These are phyloP conservation scores for Amblyopsis hoosieri DNA, from an alignment of 2,797 vertebrate species.

Conservation along the genomic window DNA sequence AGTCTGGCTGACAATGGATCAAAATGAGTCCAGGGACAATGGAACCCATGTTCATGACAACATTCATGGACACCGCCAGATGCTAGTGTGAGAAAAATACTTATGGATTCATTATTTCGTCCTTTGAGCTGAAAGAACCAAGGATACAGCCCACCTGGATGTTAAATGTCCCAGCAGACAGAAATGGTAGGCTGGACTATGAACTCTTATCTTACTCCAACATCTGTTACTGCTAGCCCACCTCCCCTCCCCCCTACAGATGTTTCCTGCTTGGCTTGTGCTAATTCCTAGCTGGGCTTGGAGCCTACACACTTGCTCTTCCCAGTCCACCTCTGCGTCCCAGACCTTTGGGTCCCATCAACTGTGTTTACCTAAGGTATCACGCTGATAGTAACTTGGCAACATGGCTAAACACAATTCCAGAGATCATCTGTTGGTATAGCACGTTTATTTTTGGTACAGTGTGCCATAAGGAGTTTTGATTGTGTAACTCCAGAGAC, in stretches of 20 bases:
- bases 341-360: constrained; percentile 67
- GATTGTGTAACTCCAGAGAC: constrained; percentile 69
- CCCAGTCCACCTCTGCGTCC: constrained; percentile 49
- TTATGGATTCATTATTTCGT: constrained; percentile 74
- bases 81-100: constrained; percentile 68
- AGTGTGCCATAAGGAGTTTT: neutral
- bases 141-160: constrained; percentile 78
- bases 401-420: constrained; percentile 73
- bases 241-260: constrained; percentile 71
- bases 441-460: constrained; percentile 61
- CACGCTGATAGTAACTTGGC: constrained; percentile 70
- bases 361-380: constrained; percentile 72
- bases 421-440: constrained; percentile 70
- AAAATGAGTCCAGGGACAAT: constrained; percentile 80
- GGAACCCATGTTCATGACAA: constrained; percentile 68
- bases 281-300: constrained; percentile 57
- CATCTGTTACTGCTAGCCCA: constrained; percentile 79
- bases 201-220: constrained; percentile 76
- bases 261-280: constrained; percentile 84
- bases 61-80: constrained; percentile 72
- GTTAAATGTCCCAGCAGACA: constrained; percentile 63
- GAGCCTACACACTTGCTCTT: constrained; percentile 63
- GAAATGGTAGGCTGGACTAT: constrained; percentile 61
- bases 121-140: constrained; percentile 68
- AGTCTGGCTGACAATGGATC: constrained; percentile 81